Evolutionary conservation across 2,797 vertebrate genomes (phyloP).

Genomic region (Liparis tanakae): DNA sequence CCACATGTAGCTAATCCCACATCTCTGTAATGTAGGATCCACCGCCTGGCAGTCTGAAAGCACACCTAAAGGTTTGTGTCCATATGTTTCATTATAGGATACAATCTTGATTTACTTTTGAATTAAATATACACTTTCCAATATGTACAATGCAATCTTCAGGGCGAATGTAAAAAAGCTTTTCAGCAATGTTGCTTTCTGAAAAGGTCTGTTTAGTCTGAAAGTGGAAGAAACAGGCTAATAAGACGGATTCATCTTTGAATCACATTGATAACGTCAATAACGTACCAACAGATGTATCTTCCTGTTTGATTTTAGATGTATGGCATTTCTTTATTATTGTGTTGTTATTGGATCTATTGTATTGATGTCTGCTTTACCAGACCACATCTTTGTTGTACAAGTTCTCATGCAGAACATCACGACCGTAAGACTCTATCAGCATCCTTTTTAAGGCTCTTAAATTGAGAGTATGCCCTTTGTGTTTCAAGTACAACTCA

Average conservation of each 20-base stretch:
- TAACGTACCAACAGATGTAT: background rate
- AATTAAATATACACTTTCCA: background rate
- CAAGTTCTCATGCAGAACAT: background rate
- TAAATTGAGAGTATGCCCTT: conserved; percentile 12
- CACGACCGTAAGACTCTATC: background rate
- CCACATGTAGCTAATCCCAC: conserved; percentile 54
- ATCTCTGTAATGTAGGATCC: conserved; percentile 15
- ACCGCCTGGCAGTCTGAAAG: conserved; percentile 3
- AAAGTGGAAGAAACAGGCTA: background rate
- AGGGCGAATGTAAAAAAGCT: background rate
- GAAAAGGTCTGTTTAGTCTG: background rate
- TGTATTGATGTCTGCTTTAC: background rate
- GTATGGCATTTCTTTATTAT: background rate
- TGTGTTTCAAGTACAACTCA: conserved; percentile 25
- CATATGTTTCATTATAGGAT: background rate
- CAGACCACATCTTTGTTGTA: background rate
- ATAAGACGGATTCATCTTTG: background rate
- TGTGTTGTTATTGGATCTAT: background rate
- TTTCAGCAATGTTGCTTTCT: background rate
- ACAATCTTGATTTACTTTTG: background rate
- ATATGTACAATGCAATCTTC: background rate
- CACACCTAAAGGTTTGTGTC: background rate
- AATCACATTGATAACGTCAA: background rate
- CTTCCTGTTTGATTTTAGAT: background rate
- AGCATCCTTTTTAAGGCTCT: conserved; percentile 23